Percentiles rank a stretch among this genome's conserved stretches.
These are phyloP conservation scores for Malurus cyaneus DNA, from an alignment of 2,113 vertebrate genomes.

Conservation along the genomic window DNA sequence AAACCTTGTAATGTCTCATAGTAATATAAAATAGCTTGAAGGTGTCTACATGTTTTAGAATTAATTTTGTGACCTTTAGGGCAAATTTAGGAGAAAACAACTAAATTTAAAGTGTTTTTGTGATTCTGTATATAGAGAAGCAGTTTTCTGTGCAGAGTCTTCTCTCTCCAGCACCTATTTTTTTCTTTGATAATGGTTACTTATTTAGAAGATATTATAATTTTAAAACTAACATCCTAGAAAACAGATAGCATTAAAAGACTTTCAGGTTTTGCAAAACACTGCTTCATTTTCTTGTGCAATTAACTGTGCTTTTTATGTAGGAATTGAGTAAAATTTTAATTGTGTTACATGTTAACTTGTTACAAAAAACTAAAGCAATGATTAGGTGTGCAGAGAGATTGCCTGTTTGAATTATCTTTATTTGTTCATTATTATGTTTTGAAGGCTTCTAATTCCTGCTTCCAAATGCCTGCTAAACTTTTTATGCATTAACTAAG, in stretches of 20 bases:
- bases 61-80: neutral
- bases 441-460: neutral
- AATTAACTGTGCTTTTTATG: neutral
- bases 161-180: neutral
- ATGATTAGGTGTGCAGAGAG: neutral
- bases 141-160: neutral
- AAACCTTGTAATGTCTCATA: neutral
- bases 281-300: neutral
- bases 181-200: neutral
- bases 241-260: neutral
- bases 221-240: neutral
- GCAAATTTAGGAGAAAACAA: neutral
- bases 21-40: neutral
- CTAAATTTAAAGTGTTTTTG: neutral
- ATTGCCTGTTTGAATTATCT: neutral
- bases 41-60: neutral
- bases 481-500: neutral
- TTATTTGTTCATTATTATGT: neutral
- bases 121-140: neutral
- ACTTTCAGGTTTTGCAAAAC: neutral
- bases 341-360: neutral
- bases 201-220: neutral
- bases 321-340: neutral
- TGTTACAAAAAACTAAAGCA: neutral
- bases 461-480: neutral